Evolutionary conservation across 2,113 vertebrate genomes (phyloP).

Genomic region (Tupaia chinensis): DNA sequence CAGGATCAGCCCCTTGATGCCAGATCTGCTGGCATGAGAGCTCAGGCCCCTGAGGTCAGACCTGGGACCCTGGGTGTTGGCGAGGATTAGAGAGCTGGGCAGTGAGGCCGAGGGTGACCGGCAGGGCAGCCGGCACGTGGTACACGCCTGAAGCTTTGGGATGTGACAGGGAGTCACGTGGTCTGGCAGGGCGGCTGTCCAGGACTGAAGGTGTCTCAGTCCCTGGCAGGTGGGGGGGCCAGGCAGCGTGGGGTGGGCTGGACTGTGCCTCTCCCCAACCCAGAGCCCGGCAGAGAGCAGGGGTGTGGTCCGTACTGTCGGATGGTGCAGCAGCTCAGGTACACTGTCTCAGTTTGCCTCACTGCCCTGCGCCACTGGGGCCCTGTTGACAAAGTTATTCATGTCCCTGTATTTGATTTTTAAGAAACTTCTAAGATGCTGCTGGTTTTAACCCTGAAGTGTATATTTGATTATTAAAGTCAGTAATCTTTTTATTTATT

Average conservation of each 20-base stretch:
- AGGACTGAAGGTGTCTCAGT: background rate
- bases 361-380: background rate
- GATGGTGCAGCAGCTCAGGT: background rate
- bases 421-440: background rate
- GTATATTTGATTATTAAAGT: constrained; percentile 36
- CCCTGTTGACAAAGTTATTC: background rate
- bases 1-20: background rate
- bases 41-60: background rate
- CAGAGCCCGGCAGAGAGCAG: background rate
- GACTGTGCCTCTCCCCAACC: background rate
- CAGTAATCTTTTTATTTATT: background rate
- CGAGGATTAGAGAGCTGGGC: background rate
- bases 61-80: background rate
- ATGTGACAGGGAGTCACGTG: background rate
- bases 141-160: background rate
- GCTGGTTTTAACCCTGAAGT: background rate
- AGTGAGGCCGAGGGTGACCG: background rate
- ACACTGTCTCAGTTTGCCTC: background rate
- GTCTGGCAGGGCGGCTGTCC: background rate
- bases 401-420: background rate
- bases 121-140: background rate
- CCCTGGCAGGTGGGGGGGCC: background rate
- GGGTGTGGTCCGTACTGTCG: background rate
- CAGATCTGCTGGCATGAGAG: background rate
- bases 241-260: background rate